Evolutionary conservation across 2,113 vertebrate genomes (phyloP), one percentile per base, ranked within the genome.

Genomic region (Paracanthobrama guichenoti): DNA sequence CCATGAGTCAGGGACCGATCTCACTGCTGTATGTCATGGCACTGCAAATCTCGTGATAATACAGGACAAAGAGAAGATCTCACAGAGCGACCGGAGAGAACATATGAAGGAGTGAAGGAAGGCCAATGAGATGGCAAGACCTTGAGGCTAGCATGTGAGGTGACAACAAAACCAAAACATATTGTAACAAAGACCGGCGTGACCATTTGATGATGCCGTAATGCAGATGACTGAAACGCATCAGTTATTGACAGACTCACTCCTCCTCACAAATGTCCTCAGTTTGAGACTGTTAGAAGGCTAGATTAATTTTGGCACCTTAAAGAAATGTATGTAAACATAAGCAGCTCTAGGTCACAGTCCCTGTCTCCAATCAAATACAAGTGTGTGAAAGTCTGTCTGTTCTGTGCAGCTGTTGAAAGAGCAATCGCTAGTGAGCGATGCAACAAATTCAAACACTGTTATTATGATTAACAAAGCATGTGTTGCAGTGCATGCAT

Each of bases 291-390:
- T 59, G 79, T 79, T 80, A 79, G 75, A 87, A 89, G 64, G 88
- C 84, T 81, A 73, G 77, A 60, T 73, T 83, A 22, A 71, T 86
- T 78, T 87, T 89, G 88, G 88, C 88, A 89, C 88, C 88, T 85
- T 82, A 87, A 79, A 87, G 81, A 87, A 88, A 87, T 87, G 62
- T 31, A 82, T 89, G 88, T 89, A 89, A 89, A 89, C 86, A 86
- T 86, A 86, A 86, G 84, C 86, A 84, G 86, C 53, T 75, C 78
- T 72, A 86, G 53, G 26, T 84, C 77, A 77, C 76, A 69, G 81
- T 89, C 88, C 55, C 66, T 13, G 31, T 73, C 79, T 83, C 55
- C 66, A n/a, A 31, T 57, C 46, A 11, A 82, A 73, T 60, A 77
- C 72, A 72, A 14, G 48, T 55, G 48, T 55, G 73, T 60, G 44